phyloP scores from a whole-genome alignment of 1,140 invertebrate species.

The Drosophila sulfurigaster region DNA sequence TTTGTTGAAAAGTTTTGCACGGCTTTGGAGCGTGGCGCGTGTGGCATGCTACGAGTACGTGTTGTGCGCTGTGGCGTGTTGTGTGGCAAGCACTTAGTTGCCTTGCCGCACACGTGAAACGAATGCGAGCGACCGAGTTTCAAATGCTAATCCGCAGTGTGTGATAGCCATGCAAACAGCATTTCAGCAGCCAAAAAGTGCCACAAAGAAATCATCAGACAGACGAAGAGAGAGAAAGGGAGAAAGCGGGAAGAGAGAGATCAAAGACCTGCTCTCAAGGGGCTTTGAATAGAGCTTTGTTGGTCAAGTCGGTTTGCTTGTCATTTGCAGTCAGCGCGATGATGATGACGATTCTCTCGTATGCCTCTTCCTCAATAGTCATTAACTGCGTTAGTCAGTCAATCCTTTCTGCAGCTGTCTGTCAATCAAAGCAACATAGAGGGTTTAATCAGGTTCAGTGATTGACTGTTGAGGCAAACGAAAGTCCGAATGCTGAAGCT shows the following conservation, averaged over 20 bases:
- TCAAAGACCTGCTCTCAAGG: neutral
- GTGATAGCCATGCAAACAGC: conserved; percentile 2
- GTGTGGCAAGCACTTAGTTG: conserved; percentile 6
- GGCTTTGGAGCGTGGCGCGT: neutral
- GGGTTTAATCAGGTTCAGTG: neutral
- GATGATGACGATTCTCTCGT: no score
- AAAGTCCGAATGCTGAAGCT: no score
- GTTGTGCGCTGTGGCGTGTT: neutral
- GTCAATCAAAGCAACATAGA: neutral
- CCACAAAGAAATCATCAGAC: neutral
- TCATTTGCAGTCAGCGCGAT: no score
- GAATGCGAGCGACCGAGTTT: conserved; percentile 13
- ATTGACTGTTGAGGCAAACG: neutral
- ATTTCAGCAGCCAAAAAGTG: neutral
- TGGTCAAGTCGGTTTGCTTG: no score
- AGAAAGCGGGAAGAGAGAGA: neutral
- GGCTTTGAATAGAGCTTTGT: neutral
- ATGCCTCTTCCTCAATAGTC: no score
- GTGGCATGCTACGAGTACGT: neutral
- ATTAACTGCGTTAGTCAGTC: neutral
- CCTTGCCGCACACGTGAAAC: neutral
- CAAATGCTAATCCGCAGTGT: conserved; percentile 19
- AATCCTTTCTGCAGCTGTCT: neutral
- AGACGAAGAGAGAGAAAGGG: no score
- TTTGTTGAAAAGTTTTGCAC: conserved; percentile 46